phyloP scores from a whole-genome alignment of 2,888 invertebrate species.

The Tenthredo amoena region DNA sequence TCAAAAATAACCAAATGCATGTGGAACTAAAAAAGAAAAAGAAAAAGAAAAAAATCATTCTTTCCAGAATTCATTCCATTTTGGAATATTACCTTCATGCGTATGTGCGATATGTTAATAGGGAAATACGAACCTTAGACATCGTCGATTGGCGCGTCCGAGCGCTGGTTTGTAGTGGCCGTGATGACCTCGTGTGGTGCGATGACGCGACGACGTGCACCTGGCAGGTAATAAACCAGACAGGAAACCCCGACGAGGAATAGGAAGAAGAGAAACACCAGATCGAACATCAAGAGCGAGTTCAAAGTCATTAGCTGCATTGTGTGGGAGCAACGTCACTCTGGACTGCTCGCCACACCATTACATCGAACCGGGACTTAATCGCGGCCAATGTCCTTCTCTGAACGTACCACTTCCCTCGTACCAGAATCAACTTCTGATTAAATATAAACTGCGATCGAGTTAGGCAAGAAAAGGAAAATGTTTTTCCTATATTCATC shows the following conservation, averaged over 20 bases:
- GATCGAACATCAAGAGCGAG: constrained; percentile 93
- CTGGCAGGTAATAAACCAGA: constrained; percentile 90
- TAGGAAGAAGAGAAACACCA: constrained; percentile 92
- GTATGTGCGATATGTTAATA: background rate
- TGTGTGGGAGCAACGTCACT: constrained; percentile 70
- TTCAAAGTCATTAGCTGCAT: constrained; percentile 93
- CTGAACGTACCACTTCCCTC: background rate
- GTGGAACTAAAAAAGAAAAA: background rate
- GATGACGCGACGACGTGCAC: constrained; percentile 79
- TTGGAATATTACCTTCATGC: background rate
- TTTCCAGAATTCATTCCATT: background rate
- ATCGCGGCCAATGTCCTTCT: constrained; percentile 37
- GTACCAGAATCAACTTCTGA: constrained; percentile 6
- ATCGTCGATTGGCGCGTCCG: constrained; percentile 75
- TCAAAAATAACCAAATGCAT: background rate
- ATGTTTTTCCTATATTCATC: background rate
- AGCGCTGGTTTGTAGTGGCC: constrained; percentile 68
- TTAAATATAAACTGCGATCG: constrained; percentile 21
- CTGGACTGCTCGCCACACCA: constrained; percentile 65
- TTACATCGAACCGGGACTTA: constrained; percentile 64
- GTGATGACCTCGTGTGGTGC: constrained; percentile 75
- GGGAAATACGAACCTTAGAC: constrained; percentile 73
- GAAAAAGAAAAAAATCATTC: background rate
- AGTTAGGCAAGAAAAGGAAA: background rate
- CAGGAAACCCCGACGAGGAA: constrained; percentile 92